phyloP scores from a whole-genome alignment of 2,888 invertebrate genomes.

The Sphinx pinastri region DNA sequence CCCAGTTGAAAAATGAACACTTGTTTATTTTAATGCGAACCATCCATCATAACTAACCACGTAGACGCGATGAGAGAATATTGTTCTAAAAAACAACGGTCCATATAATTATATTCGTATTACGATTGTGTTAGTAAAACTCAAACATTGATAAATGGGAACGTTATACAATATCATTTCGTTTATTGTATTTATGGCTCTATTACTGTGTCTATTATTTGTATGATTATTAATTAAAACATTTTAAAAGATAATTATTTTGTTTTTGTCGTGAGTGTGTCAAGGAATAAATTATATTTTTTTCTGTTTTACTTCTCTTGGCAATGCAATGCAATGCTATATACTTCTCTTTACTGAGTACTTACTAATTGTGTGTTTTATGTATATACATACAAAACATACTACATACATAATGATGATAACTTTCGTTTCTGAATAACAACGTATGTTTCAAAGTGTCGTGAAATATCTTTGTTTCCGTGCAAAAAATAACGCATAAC shows the following conservation, averaged over 20 bases:
- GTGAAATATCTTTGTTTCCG: no score
- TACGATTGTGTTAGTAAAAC: conserved; percentile 34
- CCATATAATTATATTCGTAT: conserved; percentile 40
- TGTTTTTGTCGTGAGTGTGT: not conserved
- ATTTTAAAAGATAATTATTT: not conserved
- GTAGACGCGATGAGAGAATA: conserved; percentile 43
- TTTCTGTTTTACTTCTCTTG: no score
- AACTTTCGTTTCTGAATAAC: no score
- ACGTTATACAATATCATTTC: not conserved
- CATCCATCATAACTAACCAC: conserved; percentile 54
- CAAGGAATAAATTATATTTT: no score
- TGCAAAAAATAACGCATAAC: no score
- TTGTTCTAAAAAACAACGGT: conserved; percentile 22
- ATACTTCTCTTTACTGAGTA: no score
- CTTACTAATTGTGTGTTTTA: no score
- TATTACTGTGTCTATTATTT: conserved; percentile 1
- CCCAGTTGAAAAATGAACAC: conserved; percentile 58
- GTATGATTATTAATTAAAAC: not conserved
- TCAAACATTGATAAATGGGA: conserved; percentile 19
- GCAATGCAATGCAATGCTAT: no score
- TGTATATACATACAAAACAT: no score
- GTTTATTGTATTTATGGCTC: conserved; percentile 13
- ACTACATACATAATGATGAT: no score
- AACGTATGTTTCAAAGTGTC: no score
- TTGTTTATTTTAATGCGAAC: conserved; percentile 59